Percentiles rank a stretch among this genome's conserved stretches.
Evolutionary conservation across 2,113 vertebrate genomes (phyloP).

Genomic region (Eleginops maclovinus): DNA sequence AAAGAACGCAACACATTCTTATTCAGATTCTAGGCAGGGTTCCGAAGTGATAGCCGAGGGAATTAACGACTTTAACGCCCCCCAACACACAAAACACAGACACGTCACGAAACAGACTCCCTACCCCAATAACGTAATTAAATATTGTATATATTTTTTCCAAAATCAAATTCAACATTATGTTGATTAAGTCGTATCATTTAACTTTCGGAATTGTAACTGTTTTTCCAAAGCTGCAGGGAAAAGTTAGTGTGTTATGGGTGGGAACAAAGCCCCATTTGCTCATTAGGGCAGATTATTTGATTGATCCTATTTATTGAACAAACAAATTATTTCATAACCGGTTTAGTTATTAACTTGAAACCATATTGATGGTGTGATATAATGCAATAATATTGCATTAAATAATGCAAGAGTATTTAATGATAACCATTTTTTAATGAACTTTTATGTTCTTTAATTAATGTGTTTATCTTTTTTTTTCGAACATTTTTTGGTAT

Average conservation of each 20-base stretch:
- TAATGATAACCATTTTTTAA: too few species aligned
- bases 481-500: too few species aligned
- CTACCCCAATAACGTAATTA: background rate
- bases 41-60: constrained; percentile 64
- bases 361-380: background rate
- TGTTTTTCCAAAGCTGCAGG: background rate
- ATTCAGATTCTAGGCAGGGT: background rate
- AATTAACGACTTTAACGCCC: constrained; percentile 70
- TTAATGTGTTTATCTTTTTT: too few species aligned
- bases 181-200: background rate
- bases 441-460: too few species aligned
- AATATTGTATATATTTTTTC: background rate
- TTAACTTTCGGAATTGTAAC: background rate
- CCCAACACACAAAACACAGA: background rate
- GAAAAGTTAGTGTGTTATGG: background rate
- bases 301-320: background rate
- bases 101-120: background rate
- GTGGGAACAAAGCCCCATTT: background rate
- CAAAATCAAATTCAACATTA: background rate
- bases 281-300: background rate
- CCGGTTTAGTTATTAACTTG: background rate
- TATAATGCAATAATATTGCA: too few species aligned
- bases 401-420: too few species aligned
- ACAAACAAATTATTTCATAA: background rate
- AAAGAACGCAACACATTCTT: background rate